Evolutionary conservation across 2,888 invertebrate species (phyloP).

Genomic region (Arctia plantaginis): DNA sequence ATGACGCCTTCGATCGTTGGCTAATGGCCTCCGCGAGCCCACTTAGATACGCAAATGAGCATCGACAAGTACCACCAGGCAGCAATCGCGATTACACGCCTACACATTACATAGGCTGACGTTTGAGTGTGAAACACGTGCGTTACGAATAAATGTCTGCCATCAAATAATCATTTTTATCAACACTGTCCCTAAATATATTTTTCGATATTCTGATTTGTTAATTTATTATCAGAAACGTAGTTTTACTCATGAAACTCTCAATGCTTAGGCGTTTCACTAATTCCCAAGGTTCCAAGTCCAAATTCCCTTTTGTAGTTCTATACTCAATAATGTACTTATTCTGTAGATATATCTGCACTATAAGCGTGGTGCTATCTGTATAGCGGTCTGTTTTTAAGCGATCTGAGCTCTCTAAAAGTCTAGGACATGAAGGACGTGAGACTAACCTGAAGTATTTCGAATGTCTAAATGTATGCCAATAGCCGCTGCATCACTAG

Average conservation of each 20-base stretch:
- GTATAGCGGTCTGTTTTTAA: background rate
- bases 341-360: background rate
- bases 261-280: no score
- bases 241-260: no score
- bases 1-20: conserved; percentile 83
- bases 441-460: no score
- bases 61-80: conserved; percentile 72
- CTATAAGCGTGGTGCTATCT: background rate
- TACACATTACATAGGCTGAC: conserved; percentile 64
- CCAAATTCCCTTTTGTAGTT: no score
- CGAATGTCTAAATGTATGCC: no score
- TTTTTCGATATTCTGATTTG: background rate
- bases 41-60: conserved; percentile 87
- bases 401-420: no score
- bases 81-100: conserved; percentile 68
- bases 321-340: background rate
- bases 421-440: no score
- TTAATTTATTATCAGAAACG: background rate
- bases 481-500: no score
- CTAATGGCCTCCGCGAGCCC: conserved; percentile 84
- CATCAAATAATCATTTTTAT: conserved; percentile 11
- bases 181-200: background rate
- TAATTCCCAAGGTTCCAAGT: no score
- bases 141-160: conserved; percentile 22
- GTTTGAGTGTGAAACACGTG: conserved; percentile 46